Percentiles rank a stretch among this genome's conserved stretches.
Conservation (phyloP, 2,797 vertebrate species). For the Anableps anableps region DNA sequence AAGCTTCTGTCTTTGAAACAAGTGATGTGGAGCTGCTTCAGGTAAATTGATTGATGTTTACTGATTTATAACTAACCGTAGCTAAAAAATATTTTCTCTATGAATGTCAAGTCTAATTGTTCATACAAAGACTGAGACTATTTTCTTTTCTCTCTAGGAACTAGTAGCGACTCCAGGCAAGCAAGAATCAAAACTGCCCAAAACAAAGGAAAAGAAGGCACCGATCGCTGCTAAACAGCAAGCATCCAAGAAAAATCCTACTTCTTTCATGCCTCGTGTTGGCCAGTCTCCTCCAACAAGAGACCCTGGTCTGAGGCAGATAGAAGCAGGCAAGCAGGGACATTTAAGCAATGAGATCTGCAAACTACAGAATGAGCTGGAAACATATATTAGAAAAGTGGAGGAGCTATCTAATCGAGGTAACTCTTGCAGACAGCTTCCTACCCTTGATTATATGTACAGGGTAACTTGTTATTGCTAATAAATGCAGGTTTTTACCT, state of each 20-base stretch:
- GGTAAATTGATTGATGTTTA: constrained; percentile 41
- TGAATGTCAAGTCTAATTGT: not conserved
- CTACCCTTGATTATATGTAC: not conserved
- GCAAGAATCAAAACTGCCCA: constrained; percentile 45
- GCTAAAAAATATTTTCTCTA: not conserved
- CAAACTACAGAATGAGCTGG: constrained; percentile 87
- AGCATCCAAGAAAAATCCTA: constrained; percentile 55
- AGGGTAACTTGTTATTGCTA: not conserved
- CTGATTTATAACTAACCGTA: not conserved
- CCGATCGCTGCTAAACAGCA: constrained; percentile 64
- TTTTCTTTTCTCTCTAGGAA: constrained; percentile 48
- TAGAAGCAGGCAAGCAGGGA: constrained; percentile 52
- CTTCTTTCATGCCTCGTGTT: constrained; percentile 33
- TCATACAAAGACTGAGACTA: not conserved
- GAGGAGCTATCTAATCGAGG: constrained; percentile 87
- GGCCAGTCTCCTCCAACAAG: constrained; percentile 77
- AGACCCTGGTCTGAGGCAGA: constrained; percentile 63
- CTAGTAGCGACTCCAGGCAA: constrained; percentile 37
- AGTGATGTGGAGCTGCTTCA: constrained; percentile 54
- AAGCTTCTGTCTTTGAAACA: constrained; percentile 41
- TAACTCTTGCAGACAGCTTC: constrained; percentile 47
- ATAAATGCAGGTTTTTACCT: not conserved
- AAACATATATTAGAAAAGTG: constrained; percentile 87
- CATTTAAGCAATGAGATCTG: constrained; percentile 82
- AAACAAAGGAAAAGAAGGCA: constrained; percentile 59